Base-by-base conservation (phyloP, 2,113 vertebrate genomes). In the Peromyscus californicus region DNA sequence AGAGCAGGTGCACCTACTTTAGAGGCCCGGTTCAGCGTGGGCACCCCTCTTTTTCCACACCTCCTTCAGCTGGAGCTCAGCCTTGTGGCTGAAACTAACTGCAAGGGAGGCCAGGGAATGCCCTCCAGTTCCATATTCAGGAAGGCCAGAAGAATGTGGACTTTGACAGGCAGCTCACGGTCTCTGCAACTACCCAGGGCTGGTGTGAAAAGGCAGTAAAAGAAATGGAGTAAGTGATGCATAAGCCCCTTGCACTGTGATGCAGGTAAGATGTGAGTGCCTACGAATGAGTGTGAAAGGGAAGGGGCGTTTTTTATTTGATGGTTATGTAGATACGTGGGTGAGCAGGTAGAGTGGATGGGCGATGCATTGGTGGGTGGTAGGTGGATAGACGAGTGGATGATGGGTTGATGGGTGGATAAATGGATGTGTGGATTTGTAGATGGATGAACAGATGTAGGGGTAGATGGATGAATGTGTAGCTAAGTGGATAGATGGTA, bases 151-250 rank as follows among this genome's bases (percentile, higher is more conserved):
- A 39, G 48, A 59, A 3, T 0, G 0, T 21, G 59, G 76, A 21
- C 67, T 2, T 5, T 16, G 39, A 57, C 3, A 15, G 82, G 84
- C 63, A 67, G 61, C 54, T 65, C 31, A 1, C 3, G 0, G 0
- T 19, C 83, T 39, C 67, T 26, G 63, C 24, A 19, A 31, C 13
- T 7, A 54, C 57, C 1, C 3, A 26, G 19, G 22, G 10, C 11
- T 61, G 67, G 29, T 45, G 57, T 6, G 39, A 51, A 39, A 82
- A 61, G 13, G 4, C 59, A n/a, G 79, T 15, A 7, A 51, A 95
- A 29, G 19, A 72, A 85, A 19, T n/a, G 39, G 11, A 69, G 21
- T 57, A 12, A 48, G 1, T 16, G 9, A 5, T 11, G 5, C 11
- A 29, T 22, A 36, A n/a, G 29, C 16, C 2, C 5, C 8, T 79